Base-by-base conservation (phyloP, 1,140 invertebrate genomes). In the Drosophila tristis region DNA sequence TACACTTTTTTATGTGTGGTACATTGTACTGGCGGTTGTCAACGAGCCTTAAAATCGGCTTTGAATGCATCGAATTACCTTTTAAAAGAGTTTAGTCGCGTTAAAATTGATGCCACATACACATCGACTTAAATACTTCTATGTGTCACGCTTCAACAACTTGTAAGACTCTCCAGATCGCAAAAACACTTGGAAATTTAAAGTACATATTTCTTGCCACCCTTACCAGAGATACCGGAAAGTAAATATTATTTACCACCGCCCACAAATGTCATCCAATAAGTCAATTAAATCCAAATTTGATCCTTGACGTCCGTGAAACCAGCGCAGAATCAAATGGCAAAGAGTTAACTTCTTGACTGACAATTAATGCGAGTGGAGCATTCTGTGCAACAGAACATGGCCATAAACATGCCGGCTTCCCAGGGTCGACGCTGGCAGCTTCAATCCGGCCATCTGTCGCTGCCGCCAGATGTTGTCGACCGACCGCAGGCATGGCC, bases 41-140 rank as follows among this genome's bases (percentile, higher is more conserved):
- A 48, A 35, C 39, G 31, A 8, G 45, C 9, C 29, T 31, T 29
- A 6, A 63, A 57, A 53, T 25, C 15, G 26, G 8, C 8, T 45
- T 31, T 23, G 15, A 74, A 66, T 74, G 29, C 35, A 39, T 4
- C 35, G 5, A 65, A 54, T 58, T 48, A 59, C 43, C 59, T 65
- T 64, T 54, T 35, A 8, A 16, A 73, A 44, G 16, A 63, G 8
- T 53, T 54, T 49, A n/a, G 9, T 16, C 26, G 13, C n/a, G 47
- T 9, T 25, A 0, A 7, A 56, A 48, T 31, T 63, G 8, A 15
- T 5, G 29, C 16, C 16, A 16, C 16, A 16, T 7, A 29, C 29
- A 31, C 20, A 20, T 25, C 23, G 0, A 4, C 23, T 25, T 25
- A 4, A 25, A 25, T 4, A 20, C 20, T 20, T 20, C 20, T 20